Conservation (phyloP, 2,797 vertebrate species). For the Premnoplex brunnescens region DNA sequence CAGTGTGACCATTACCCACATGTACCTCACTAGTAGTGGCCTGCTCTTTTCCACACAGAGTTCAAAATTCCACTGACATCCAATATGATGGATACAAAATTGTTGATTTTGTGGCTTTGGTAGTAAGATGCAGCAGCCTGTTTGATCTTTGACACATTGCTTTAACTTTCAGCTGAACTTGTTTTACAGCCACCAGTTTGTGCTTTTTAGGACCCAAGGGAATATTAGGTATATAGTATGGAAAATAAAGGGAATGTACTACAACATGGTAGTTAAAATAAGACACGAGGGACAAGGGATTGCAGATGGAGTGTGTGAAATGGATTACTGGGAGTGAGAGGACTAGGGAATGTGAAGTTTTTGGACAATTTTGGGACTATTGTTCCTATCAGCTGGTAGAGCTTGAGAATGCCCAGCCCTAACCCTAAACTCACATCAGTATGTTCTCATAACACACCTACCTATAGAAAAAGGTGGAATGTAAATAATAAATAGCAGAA, state of each 20-base stretch:
- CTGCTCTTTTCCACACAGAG: background rate
- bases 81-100: accelerated
- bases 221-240: accelerated
- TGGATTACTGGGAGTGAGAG: background rate
- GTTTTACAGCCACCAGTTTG: background rate
- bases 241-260: background rate
- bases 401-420: background rate
- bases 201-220: background rate
- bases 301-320: background rate
- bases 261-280: background rate
- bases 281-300: background rate
- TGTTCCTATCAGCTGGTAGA: background rate
- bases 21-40: background rate
- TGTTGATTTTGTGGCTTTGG: background rate
- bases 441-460: background rate
- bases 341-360: background rate
- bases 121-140: background rate
- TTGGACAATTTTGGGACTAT: background rate
- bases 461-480: background rate
- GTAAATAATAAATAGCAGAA: background rate
- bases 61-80: background rate
- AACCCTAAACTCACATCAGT: background rate
- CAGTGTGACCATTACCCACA: background rate
- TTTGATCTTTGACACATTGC: background rate
- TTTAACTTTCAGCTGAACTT: background rate